Percentiles rank a stretch among this genome's conserved stretches.
Evolutionary conservation across 2,888 invertebrate genomes (phyloP).

Genomic region (Euclidia mi): DNA sequence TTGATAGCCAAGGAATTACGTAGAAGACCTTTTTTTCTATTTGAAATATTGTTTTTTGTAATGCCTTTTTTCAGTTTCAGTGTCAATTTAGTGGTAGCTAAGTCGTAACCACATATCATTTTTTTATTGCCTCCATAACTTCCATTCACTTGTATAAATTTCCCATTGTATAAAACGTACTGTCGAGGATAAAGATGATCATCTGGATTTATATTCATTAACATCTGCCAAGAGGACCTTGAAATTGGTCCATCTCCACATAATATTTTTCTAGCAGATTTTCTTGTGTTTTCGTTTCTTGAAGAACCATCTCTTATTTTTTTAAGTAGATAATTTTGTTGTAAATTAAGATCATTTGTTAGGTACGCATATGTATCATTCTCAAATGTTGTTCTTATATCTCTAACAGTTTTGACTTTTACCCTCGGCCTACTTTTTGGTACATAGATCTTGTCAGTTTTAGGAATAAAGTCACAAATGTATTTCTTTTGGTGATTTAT

Average conservation of each 20-base stretch:
- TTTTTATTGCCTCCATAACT: constrained; percentile 78
- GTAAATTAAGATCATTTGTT: constrained; percentile 71
- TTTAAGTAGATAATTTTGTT: constrained; percentile 72
- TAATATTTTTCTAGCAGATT: constrained; percentile 72
- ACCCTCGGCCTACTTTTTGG: constrained; percentile 74
- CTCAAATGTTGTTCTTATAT: constrained; percentile 77
- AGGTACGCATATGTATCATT: constrained; percentile 72
- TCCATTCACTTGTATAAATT: constrained; percentile 75
- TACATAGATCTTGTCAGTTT: constrained; percentile 72
- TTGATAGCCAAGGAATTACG: constrained; percentile 74
- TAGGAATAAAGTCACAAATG: constrained; percentile 71
- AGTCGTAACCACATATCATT: constrained; percentile 72
- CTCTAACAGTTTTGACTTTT: constrained; percentile 81
- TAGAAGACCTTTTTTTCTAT: constrained; percentile 68
- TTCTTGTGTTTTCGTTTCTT: constrained; percentile 72
- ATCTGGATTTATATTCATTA: constrained; percentile 80
- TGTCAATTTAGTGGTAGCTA: constrained; percentile 53
- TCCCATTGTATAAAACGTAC: constrained; percentile 78
- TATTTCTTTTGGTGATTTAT: constrained; percentile 42
- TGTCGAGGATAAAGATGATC: constrained; percentile 67
- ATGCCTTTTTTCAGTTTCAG: constrained; percentile 25
- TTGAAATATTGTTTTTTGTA: constrained; percentile 21
- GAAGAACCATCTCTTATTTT: constrained; percentile 77
- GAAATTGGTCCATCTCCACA: constrained; percentile 71
- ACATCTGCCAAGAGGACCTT: constrained; percentile 82